Base-by-base conservation (phyloP, 2,888 invertebrate genomes). In the Scaptomyza tumidula region DNA sequence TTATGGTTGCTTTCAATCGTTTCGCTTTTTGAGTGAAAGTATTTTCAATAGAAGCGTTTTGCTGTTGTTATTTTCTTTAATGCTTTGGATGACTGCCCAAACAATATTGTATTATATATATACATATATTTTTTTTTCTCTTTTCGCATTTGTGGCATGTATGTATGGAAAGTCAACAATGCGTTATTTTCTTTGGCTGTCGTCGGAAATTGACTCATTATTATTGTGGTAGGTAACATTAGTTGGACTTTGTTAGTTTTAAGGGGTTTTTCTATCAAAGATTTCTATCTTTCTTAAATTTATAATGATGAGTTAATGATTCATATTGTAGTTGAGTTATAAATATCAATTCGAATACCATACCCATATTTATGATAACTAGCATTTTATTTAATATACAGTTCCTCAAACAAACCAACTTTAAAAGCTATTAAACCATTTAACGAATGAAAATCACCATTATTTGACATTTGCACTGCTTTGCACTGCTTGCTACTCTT, bases 1-100 rank as follows among this genome's bases (percentile, higher is more conserved):
- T 70, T 53, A 66, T 46, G 49, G 44, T 81, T 81, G 79, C 86
- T 80, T 83, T 83, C 84, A 80, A 79, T 86, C 57, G 64, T 62
- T 72, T 63, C 45, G 56, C 58, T 48, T 29, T 41, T 16, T 61
- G 52, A 72, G 86, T 69, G 86, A 83, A 83, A 83, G 83, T 76
- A 33, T 52, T 76, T 76, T 74, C 65, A 63, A 74, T 70, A 75
- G 77, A 76, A 76, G 75, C 50, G 33, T 83, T 67, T 68, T 61
- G 69, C 65, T 65, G 60, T 67, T 75, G 61, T 43, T 61, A 53
- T 52, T 53, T 63, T 66, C n/a, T 63, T 39, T 11, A 66, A 49
- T 59, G 67, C 59, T 71, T 24, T 61, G 76, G 72, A 56, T 62
- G 72, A 73, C 69, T 64, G 61, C 77, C 45, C 52, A 57, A 64